Conservation (phyloP, 2,888 invertebrate species). For the Venusia cambrica region DNA sequence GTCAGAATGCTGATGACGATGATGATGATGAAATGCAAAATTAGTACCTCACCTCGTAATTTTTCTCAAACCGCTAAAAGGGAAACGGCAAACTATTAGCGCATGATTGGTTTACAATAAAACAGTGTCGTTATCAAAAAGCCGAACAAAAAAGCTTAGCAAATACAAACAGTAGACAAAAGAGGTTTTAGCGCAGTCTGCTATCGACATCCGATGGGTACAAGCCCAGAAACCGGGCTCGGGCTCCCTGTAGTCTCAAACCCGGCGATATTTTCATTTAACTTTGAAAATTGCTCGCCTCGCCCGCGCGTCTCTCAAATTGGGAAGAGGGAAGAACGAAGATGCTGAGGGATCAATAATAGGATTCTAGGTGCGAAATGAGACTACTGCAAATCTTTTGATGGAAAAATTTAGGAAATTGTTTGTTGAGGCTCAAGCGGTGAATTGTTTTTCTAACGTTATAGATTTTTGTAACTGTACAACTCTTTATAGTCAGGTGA, state of each 20-base stretch:
- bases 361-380: slow-evolving; percentile 73
- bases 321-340: slow-evolving; percentile 36
- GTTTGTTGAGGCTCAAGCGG: slow-evolving; percentile 40
- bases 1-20: no score
- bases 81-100: no score
- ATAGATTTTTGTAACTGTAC: no score
- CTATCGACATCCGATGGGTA: slow-evolving; percentile 37
- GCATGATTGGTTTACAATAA: no score
- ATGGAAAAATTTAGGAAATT: slow-evolving; percentile 79
- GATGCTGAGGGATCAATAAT: slow-evolving; percentile 75
- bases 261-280: slow-evolving; percentile 76
- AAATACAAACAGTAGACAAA: slow-evolving; percentile 36
- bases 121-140: slow-evolving; percentile 12
- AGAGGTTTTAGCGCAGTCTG: slow-evolving; percentile 37
- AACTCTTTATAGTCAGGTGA: no score
- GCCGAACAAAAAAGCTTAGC: slow-evolving; percentile 19
- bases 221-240: slow-evolving; percentile 21
- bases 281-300: slow-evolving; percentile 74
- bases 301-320: slow-evolving; percentile 69
- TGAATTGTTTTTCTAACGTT: slow-evolving; percentile 28
- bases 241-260: slow-evolving; percentile 42
- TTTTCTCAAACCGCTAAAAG: no score
- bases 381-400: slow-evolving; percentile 70
- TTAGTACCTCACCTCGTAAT: no score
- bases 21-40: no score